Base-by-base conservation (phyloP, 2,113 vertebrate genomes). In the Stercorarius parasiticus region DNA sequence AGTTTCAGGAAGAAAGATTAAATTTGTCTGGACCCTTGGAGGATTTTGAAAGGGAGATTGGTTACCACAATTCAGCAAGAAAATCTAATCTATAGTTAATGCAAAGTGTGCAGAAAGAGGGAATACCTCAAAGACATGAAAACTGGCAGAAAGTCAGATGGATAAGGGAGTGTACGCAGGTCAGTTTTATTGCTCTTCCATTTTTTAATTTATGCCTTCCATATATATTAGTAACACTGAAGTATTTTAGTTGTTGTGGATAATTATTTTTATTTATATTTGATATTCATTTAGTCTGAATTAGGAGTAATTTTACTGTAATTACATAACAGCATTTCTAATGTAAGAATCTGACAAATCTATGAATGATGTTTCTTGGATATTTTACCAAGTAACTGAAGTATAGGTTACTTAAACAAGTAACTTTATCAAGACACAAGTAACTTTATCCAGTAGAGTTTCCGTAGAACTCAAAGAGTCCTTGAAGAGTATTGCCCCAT, bases 71-170 rank as follows among this genome's bases (percentile, higher is more conserved):
- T 91, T 88, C 80, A 88, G 67, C 20, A 77, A 77, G 80, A 72
- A 95, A 96, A 92, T 59, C 62, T 88, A 64, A 88, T 88, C 61
- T 79, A 36, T 15, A 56, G 86, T 40, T 94, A 86, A 80, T 27
- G 36, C 34, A 80, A 83, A 80, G 8, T 52, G 20, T 69, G 43
- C 38, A 93, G 71, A 77, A 88, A 82, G 17, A 59, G 23, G 8
- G 14, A 70, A 88, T 69, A 52, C 15, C 72, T 92, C 40, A 55
- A 86, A 88, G 53, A 67, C 18, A 43, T 72, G 40, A 77, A 88
- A 83, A 59, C 5, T 43, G 36, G 20, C 66, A 69, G 34, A 47
- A 82, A 88, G 42, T 90, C 45, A 62, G 26, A 67, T 23, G 27
- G 67, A 47, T 86, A 86, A 65, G 36, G 26, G 21, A 38, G 3